Evolutionary conservation across 2,113 vertebrate species (phyloP).

Genomic region (Nycticryphes semicollaris): DNA sequence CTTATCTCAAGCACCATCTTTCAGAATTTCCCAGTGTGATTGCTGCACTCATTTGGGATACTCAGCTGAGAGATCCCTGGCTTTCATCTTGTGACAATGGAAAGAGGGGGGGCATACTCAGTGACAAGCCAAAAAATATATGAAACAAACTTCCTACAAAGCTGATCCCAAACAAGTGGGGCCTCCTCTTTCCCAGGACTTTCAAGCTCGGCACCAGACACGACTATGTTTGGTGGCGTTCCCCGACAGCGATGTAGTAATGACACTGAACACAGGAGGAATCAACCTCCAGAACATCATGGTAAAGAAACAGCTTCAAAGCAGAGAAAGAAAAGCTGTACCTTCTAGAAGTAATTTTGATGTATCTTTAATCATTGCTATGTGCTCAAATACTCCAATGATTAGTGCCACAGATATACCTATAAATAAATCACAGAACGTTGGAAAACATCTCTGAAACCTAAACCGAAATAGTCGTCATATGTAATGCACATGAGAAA

Average conservation of each 20-base stretch:
- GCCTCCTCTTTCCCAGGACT: neutral
- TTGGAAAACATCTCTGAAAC: slow-evolving; percentile 51
- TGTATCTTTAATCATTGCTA: slow-evolving; percentile 63
- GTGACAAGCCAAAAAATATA: neutral
- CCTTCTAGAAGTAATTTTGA: slow-evolving; percentile 62
- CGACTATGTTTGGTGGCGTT: neutral
- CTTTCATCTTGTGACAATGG: slow-evolving; percentile 58
- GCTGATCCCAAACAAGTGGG: slow-evolving; percentile 14
- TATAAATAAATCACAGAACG: slow-evolving; percentile 60
- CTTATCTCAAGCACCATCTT: slow-evolving; percentile 51
- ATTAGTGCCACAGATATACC: slow-evolving; percentile 40
- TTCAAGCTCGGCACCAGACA: slow-evolving; percentile 23
- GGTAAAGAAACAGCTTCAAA: slow-evolving; percentile 52
- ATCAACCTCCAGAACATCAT: slow-evolving; percentile 21
- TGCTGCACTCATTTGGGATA: slow-evolving; percentile 42
- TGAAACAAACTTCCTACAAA: slow-evolving; percentile 42
- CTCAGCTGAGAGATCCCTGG: slow-evolving; percentile 39
- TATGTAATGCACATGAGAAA: slow-evolving; percentile 39
- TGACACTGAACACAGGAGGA: slow-evolving; percentile 27
- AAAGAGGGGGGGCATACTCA: slow-evolving; percentile 10
- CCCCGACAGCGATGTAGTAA: slow-evolving; percentile 33
- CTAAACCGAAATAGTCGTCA: slow-evolving; percentile 43
- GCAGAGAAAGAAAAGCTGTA: slow-evolving; percentile 6
- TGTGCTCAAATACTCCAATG: slow-evolving; percentile 45
- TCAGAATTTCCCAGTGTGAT: slow-evolving; percentile 42